Evolutionary conservation across 2,888 invertebrate species (phyloP).

Genomic region (Electrophaes corylata): DNA sequence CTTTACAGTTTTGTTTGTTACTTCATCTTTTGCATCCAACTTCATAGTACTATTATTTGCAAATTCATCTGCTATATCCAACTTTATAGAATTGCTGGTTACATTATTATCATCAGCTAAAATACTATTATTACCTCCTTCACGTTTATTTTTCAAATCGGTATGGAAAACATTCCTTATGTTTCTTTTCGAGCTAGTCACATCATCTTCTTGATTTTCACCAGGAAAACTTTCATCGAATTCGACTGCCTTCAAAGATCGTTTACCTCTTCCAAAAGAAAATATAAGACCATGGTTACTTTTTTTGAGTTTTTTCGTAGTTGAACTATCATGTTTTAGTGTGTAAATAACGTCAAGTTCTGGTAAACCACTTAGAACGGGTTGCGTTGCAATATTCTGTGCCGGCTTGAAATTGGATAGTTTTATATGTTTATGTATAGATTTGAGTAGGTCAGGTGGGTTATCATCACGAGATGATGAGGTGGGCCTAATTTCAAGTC

Average conservation of each 20-base stretch:
- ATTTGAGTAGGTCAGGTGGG: slow-evolving; percentile 32
- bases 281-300: slow-evolving; percentile 1
- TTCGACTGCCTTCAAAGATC: slow-evolving; percentile 11
- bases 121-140: neutral
- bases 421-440: slow-evolving; percentile 48
- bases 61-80: neutral
- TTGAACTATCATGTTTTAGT: neutral
- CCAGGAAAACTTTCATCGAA: neutral
- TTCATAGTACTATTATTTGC: neutral
- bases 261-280: neutral
- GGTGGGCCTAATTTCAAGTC: slow-evolving; percentile 46
- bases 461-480: slow-evolving; percentile 34
- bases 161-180: neutral
- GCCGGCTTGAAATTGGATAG: slow-evolving; percentile 14
- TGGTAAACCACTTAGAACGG: too few relatives aligned
- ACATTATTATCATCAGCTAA: neutral
- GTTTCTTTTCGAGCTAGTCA: neutral
- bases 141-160: slow-evolving; percentile 4
- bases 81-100: neutral
- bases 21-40: neutral
- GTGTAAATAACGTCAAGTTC: neutral
- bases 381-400: neutral
- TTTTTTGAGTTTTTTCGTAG: slow-evolving; percentile 5
- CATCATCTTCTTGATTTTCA: neutral
- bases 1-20: neutral